These are phyloP conservation scores for Phortica magna DNA, from an alignment of 2,888 invertebrate genomes.

Conservation along the genomic window DNA sequence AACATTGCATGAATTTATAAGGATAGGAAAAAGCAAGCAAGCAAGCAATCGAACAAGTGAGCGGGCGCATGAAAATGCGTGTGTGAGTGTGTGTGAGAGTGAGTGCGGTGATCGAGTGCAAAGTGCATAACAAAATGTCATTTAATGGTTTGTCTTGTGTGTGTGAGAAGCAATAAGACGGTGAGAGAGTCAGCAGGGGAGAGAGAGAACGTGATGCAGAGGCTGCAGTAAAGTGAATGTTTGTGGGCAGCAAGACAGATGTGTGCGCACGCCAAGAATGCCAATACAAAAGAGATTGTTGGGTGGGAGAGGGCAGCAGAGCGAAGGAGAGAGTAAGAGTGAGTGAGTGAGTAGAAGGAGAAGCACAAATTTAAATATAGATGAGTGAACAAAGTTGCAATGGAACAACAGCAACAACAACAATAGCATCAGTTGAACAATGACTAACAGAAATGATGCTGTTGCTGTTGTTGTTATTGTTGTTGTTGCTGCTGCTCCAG, in stretches of 20 bases:
- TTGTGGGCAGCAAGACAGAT: slow-evolving; percentile 17
- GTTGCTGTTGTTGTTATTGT: slow-evolving; percentile 64
- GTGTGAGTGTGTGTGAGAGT: background rate
- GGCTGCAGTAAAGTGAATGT: background rate
- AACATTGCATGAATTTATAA: slow-evolving; percentile 58
- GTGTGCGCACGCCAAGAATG: background rate
- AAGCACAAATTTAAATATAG: slow-evolving; percentile 23
- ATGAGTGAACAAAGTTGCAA: slow-evolving; percentile 10
- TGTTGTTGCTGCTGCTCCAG: slow-evolving; percentile 37
- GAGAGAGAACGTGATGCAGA: background rate
- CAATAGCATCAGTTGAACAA: slow-evolving; percentile 54
- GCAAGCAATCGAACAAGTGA: background rate
- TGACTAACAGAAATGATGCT: slow-evolving; percentile 63
- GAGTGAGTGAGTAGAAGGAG: background rate
- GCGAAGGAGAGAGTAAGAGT: background rate
- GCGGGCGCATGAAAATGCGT: background rate
- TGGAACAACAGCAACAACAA: slow-evolving; percentile 22
- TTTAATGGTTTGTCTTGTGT: slow-evolving; percentile 8
- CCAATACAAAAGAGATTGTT: background rate
- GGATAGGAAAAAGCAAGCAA: background rate
- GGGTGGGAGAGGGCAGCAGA: background rate
- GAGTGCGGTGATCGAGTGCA: slow-evolving; percentile 9
- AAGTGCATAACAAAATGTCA: slow-evolving; percentile 27
- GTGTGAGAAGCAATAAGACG: background rate
- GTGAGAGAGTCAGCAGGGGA: background rate